Conservation (phyloP, 2,888 invertebrate genomes). For the Germaria angustata region DNA sequence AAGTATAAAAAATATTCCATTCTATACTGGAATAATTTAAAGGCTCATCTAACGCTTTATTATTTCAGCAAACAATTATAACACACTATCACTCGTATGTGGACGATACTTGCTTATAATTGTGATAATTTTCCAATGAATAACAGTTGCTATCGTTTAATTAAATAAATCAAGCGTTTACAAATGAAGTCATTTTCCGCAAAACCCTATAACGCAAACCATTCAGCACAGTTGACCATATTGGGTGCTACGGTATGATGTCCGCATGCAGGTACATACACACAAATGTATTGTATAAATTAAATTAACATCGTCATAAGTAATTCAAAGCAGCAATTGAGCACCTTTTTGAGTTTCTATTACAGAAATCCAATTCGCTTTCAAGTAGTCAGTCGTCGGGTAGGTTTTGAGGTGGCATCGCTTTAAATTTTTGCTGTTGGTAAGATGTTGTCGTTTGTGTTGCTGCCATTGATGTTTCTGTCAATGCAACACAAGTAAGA, state of each 20-base stretch:
- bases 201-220: constrained; percentile 47
- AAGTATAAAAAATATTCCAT: too few species aligned
- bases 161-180: neutral
- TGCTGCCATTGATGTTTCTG: neutral
- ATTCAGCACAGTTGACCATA: constrained; percentile 61
- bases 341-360: constrained; percentile 26
- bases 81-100: constrained; percentile 16
- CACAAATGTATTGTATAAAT: neutral
- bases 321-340: constrained; percentile 16
- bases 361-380: constrained; percentile 43
- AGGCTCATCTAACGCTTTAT: constrained; percentile 6
- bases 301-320: neutral
- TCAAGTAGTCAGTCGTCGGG: neutral
- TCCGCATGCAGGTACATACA: neutral
- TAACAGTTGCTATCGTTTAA: neutral
- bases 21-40: too few species aligned
- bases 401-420: neutral
- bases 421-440: neutral
- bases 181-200: constrained; percentile 60
- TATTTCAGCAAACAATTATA: constrained; percentile 43
- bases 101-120: neutral
- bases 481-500: neutral
- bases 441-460: too few species aligned
- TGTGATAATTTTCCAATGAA: constrained; percentile 54
- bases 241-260: constrained; percentile 8